Percentiles rank a stretch among this genome's conserved stretches.
Evolutionary conservation across 2,888 invertebrate species (phyloP).

Genomic region (Noctua janthe): DNA sequence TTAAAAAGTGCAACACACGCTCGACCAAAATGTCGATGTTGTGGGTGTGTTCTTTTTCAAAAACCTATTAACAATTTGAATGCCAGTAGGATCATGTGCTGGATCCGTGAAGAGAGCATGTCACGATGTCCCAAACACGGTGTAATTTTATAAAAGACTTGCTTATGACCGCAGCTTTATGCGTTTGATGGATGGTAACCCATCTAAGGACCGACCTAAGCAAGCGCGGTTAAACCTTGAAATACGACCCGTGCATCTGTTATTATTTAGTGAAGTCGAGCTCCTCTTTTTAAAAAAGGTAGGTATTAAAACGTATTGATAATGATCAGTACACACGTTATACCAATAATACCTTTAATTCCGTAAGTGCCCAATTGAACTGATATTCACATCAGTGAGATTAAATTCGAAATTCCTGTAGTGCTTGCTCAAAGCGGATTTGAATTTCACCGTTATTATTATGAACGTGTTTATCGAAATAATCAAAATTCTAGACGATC

Average conservation of each 20-base stretch:
- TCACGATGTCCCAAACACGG: no score
- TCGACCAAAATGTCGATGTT: no score
- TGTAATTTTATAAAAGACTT: no score
- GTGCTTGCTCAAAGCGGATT: background rate
- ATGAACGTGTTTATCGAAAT: background rate
- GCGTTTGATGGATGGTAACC: no score
- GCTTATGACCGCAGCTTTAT: no score
- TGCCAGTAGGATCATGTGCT: no score
- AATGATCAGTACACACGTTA: background rate
- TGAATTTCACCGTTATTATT: background rate
- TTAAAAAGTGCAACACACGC: background rate
- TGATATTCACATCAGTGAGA: constrained; percentile 12
- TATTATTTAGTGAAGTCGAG: background rate
- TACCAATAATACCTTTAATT: constrained; percentile 7
- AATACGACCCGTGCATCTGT: background rate
- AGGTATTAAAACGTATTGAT: background rate
- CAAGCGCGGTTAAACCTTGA: no score
- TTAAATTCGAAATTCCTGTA: constrained; percentile 5
- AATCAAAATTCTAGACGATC: background rate
- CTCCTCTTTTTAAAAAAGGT: background rate
- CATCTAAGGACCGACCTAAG: no score
- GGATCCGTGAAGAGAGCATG: no score
- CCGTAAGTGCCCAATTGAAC: background rate
- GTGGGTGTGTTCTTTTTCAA: no score
- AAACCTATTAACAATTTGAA: no score